These are phyloP conservation scores for Microhierax caerulescens DNA, from an alignment of 2,797 vertebrate genomes.

Conservation along the genomic window DNA sequence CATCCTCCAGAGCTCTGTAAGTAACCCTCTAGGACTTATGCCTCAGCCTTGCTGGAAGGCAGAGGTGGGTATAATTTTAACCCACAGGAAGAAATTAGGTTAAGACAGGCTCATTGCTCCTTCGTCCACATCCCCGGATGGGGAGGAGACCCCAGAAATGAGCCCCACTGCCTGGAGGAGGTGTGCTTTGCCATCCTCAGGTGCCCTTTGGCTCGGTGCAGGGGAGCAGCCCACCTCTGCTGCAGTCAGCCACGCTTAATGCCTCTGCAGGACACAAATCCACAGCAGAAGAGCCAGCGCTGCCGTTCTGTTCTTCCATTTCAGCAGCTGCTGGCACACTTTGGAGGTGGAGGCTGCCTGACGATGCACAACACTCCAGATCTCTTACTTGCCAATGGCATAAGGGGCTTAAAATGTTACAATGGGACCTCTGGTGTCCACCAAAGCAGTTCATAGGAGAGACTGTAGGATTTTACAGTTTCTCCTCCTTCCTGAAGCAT, in stretches of 20 bases:
- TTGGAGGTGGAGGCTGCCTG: background rate
- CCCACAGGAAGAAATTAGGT: too few relatives aligned
- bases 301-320: background rate
- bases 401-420: background rate
- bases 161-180: accelerated
- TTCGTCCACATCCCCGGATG: background rate
- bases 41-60: background rate
- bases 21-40: background rate
- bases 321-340: background rate
- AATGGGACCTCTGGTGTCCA: conserved; percentile 2
- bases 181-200: background rate
- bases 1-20: background rate
- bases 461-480: background rate
- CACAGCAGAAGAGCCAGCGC: background rate
- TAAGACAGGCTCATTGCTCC: background rate
- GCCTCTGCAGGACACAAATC: background rate
- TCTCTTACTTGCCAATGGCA: background rate
- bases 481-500: conserved; percentile 13
- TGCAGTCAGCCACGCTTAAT: background rate
- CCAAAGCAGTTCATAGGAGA: background rate
- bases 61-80: background rate
- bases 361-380: background rate
- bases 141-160: background rate
- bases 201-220: background rate
- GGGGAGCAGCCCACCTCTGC: accelerated